Base-by-base conservation (phyloP, 2,797 vertebrate species). In the Myripristis murdjan region DNA sequence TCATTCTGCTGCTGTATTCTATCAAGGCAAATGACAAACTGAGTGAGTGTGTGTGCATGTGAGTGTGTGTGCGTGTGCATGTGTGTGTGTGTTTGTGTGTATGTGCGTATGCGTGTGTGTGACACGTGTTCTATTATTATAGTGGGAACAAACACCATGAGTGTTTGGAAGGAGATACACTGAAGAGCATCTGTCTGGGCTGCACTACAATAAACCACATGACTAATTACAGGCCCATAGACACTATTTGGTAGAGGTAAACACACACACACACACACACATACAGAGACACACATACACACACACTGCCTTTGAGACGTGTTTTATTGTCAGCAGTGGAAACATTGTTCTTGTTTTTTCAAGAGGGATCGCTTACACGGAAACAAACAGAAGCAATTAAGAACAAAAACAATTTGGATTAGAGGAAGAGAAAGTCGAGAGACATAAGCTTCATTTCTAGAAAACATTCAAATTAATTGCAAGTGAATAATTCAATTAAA, bases 351-450 rank as follows among this genome's bases (percentile, higher is more conserved):
- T 71, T 61, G 56, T 74, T n/a, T 87, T 84, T 80, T 55, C 81
- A 75, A 37, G 44, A 70, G 49, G 61, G 58, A 14, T 39, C 39
- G 70, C 82, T 84, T 64, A 82, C 81, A 78, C 77, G 59, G 65
- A 77, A 79, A 86, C 73, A 75, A 82, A 78, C 75, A 74, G 76
- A 86, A 59, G 76, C 70, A 87, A 88, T 86, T 79, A 91, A 24
- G 76, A 77, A 5, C 33, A 77, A 70, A 81, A 76, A 72, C 61
- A 64, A 18, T 20, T 23, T 9, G 58, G 39, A 54, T 69, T 22
- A 64, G 31, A 62, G 12, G 23, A 60, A 20, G 46, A 43, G 31
- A 46, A 44, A 41, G 7, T 5, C 5, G 41, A 44, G 41, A 0
- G 39, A 46, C 5, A 26, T 8, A 56, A 18, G 14, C 5, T 24